A percentile compares a stretch with the other conserved stretches of the same genome.
phyloP scores from a whole-genome alignment of 2,888 invertebrate species.

The Thymelicus sylvestris region DNA sequence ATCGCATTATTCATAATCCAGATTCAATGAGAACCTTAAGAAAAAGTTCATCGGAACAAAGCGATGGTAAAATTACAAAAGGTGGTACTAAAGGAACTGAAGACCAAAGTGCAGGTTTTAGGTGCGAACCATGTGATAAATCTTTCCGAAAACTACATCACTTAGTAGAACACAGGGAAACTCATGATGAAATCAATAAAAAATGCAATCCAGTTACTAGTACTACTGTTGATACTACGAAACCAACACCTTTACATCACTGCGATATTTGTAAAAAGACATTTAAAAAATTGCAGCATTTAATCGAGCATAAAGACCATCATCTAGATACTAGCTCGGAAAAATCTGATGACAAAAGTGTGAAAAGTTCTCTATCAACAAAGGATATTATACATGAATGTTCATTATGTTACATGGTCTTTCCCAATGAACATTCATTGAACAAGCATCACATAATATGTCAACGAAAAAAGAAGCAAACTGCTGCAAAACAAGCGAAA shows the following conservation, averaged over 20 bases:
- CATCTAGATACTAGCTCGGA: slow-evolving; percentile 73
- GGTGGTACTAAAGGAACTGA: slow-evolving; percentile 57
- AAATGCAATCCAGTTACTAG: slow-evolving; percentile 55
- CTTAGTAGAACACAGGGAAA: slow-evolving; percentile 79
- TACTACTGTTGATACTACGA: slow-evolving; percentile 52
- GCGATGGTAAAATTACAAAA: slow-evolving; percentile 58
- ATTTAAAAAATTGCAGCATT: slow-evolving; percentile 73
- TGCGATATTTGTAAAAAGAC: slow-evolving; percentile 78
- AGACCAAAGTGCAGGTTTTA: slow-evolving; percentile 73
- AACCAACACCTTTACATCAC: slow-evolving; percentile 54
- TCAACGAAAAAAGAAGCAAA: slow-evolving; percentile 73
- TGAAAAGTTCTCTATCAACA: slow-evolving; percentile 72
- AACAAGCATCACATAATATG: slow-evolving; percentile 74
- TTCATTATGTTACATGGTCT: slow-evolving; percentile 81
- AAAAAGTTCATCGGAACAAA: slow-evolving; percentile 69
- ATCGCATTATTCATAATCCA: slow-evolving; percentile 72
- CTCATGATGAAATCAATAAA: slow-evolving; percentile 74
- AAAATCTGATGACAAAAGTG: slow-evolving; percentile 76
- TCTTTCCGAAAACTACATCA: slow-evolving; percentile 81
- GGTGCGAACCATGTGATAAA: slow-evolving; percentile 81
- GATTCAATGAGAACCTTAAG: slow-evolving; percentile 52
- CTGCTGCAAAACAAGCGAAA: slow-evolving; percentile 54
- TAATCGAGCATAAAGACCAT: slow-evolving; percentile 79
- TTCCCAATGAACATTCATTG: slow-evolving; percentile 80
- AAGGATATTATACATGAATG: slow-evolving; percentile 82